Base-by-base conservation (phyloP, 2,888 invertebrate species). In the Phortica magna region DNA sequence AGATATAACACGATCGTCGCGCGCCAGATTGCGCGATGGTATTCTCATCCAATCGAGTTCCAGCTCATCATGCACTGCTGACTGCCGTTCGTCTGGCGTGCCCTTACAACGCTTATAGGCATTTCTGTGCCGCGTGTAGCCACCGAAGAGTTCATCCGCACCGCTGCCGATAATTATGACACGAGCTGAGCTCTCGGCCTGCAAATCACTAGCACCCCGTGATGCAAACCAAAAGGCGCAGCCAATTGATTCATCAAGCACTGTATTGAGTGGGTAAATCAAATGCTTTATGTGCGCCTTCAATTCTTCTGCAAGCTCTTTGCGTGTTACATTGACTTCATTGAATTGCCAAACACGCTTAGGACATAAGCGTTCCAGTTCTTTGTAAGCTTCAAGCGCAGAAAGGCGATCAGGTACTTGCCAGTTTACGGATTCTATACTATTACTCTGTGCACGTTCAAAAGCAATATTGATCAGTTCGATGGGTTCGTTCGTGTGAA, bases 161-260 rank as follows among this genome's bases (percentile, higher is more conserved):
- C 99, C 99, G 93, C 97, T 97, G 53, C 99, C 99, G 10, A 71
- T 71, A 17, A 71, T 53, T 14, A 88, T 84, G 0, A 86, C 84
- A 64, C 88, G 84, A 4, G 88, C 79, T 7, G 75, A 78, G 0
- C 87, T 85, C 3, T 14, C 10, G 2, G 76, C n/a, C 77, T 82
- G 70, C 31, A 31, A 31, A 74, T 75, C 10, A 17, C 95, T 95
- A 79, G 92, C 88, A 4, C 95, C 98, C 85, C 95, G 93, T 68
- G 97, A 95, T 39, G 99, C 99, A 94, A 99, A 99, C 98, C 99
- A 99, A 67, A 97, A 93, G n/a, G 97, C 98, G 90, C 96, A 96
- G 0, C 99, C 99, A 73, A 99, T 94, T 88, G 98, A 98, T 91
- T 99, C 99, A 93, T 99, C 99, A 70, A 99, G 92, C 77, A 99